phyloP scores from a whole-genome alignment of 2,797 vertebrate species.

The Hoplostethus mediterraneus region DNA sequence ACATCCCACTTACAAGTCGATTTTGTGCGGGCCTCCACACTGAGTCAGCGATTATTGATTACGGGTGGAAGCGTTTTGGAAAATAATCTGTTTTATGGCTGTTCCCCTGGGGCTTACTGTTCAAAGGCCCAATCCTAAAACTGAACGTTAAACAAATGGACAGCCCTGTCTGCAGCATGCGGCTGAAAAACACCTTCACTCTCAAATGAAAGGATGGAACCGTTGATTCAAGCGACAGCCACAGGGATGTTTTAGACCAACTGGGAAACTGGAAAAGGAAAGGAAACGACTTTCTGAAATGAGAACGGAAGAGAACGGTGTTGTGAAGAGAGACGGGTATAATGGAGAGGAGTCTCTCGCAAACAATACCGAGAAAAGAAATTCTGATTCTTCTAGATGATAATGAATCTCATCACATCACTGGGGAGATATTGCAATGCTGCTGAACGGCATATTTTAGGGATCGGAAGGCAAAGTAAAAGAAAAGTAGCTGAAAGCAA shows the following conservation, averaged over 20 bases:
- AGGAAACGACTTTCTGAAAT: constrained; percentile 20
- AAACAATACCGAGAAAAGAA: constrained; percentile 51
- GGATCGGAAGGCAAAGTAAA: too few relatives aligned
- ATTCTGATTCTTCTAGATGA: constrained; percentile 10
- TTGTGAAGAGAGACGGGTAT: constrained; percentile 40
- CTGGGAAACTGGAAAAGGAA: neutral
- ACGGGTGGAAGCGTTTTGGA: constrained; percentile 39
- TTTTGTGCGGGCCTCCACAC: constrained; percentile 37
- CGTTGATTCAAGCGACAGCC: neutral
- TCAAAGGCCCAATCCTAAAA: constrained; percentile 19
- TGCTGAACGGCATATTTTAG: neutral
- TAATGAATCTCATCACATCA: constrained; percentile 10
- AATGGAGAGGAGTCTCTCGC: constrained; percentile 34
- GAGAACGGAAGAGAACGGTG: constrained; percentile 15
- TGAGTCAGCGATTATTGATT: constrained; percentile 73
- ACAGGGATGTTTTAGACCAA: constrained; percentile 6
- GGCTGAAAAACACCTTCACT: neutral
- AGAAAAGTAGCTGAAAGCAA: neutral
- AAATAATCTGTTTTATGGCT: constrained; percentile 49
- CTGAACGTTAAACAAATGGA: constrained; percentile 15
- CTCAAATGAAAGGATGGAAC: neutral
- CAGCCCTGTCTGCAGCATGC: neutral
- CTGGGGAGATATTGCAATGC: neutral
- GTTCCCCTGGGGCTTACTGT: constrained; percentile 21
- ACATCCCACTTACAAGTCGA: constrained; percentile 52